Evolutionary conservation across 2,797 vertebrate genomes (phyloP).

Genomic region (Tokudaia tokunoshimensis): DNA sequence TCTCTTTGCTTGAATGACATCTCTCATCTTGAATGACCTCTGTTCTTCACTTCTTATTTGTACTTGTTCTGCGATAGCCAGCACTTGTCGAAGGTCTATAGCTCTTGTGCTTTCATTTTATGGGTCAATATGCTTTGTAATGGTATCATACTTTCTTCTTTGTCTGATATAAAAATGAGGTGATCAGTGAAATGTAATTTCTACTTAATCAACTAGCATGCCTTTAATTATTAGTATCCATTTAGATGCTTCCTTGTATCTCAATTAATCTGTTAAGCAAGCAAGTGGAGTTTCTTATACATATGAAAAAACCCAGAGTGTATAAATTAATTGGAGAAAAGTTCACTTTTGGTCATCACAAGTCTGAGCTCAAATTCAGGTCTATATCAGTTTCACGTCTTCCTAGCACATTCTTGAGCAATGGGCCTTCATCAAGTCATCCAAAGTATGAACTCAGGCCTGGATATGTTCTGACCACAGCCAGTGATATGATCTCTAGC

Average conservation of each 20-base stretch:
- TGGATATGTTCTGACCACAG: neutral
- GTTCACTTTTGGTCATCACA: neutral
- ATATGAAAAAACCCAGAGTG: neutral
- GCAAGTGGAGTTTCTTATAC: neutral
- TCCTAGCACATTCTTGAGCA: neutral
- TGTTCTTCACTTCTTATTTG: neutral
- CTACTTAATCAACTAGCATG: neutral
- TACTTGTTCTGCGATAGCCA: rapidly evolving
- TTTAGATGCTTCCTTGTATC: neutral
- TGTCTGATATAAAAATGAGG: neutral
- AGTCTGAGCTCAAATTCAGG: neutral
- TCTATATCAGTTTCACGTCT: neutral
- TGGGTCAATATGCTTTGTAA: neutral
- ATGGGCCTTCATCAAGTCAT: rapidly evolving
- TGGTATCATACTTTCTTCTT: neutral
- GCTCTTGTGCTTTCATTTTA: neutral
- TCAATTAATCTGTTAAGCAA: conserved; percentile 31
- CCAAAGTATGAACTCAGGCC: neutral
- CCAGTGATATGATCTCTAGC: neutral
- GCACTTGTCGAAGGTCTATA: neutral
- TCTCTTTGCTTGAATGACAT: neutral
- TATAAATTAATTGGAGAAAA: neutral
- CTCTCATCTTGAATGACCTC: neutral
- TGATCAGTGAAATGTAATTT: neutral
- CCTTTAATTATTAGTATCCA: neutral